Base-by-base conservation (phyloP, 2,888 invertebrate genomes). In the Congeria kusceri region DNA sequence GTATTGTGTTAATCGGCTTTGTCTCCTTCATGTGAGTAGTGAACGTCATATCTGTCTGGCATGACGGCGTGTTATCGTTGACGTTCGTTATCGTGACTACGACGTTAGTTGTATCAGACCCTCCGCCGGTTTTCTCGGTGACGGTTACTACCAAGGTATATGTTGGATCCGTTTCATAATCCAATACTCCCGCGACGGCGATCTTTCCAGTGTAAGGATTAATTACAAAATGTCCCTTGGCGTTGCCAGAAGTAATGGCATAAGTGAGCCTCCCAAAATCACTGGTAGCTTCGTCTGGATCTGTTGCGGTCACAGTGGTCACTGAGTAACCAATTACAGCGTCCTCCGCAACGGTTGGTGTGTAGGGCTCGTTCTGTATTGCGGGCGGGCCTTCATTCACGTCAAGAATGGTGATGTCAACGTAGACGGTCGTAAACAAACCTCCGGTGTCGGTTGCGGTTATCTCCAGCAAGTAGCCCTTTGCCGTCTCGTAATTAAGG, bases 81-180 rank as follows among this genome's bases (percentile, higher is more conserved):
- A 80, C 77, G 71, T 91, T 87, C 9, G 68, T 71, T 0, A 91
- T 83, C 3, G 61, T 74, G 0, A 91, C 80, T 0, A 84, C 86
- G n/a, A 90, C 86, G 80, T 97, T 95, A 32, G 98, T 97, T 94
- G 98, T 98, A 93, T 98, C 96, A 94, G 98, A 98, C 66, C 98
- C 97, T 0, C 97, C 97, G 2, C 85, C 86, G 63, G 89, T 89
- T 0, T 82, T 75, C 0, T 83, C 90, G 29, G 72, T 72, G n/a
- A 89, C 83, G 0, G 75, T 71, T 7, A 91, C 62, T 3, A 82
- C 82, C 5, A 91, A 67, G 20, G 76, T 66, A 77, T 87, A 87
- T 15, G 64, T 71, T 3, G 79, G 53, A 0, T 44, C 64, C 0
- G 84, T 81, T 49, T 91, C 90, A 39, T 83, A 87, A 67, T 91